Evolutionary conservation across 2,113 vertebrate genomes (phyloP), one percentile per base, ranked within the genome.

Genomic region (Sinocyclocheilus grahami): DNA sequence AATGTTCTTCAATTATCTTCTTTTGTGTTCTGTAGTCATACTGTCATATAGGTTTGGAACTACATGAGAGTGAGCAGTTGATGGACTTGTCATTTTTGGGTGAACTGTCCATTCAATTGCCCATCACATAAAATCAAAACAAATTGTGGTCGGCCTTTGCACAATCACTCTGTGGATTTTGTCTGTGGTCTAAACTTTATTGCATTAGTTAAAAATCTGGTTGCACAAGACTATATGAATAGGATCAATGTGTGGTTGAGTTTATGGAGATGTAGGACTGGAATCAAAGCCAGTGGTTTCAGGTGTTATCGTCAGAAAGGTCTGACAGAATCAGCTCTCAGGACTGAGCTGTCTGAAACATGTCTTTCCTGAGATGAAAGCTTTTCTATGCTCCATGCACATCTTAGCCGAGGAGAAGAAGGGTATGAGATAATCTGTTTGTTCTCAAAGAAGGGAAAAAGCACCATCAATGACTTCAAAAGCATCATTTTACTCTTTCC

Each of bases 381-480:
- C 16, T 83, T 46, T 53, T 53, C 63, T 71, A 7, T 71, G 51
- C 18, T 83, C 27, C 16, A 71, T 53, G 55, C 18, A 71, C 24
- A 83, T 71, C 48, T 83, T 65, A 55, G 46, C 24, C 65, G 53
- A 71, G 20, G 18, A 55, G 81, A 71, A 11, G 65, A 33, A 11
- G 27, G 14, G 63, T 53, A 33, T 78, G 51, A 78, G 51, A 78
- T 58, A 84, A 74, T 58, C 53, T 76, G 83, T 69, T 82, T 83
- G 71, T 39, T 77, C 60, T 82, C 39, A 37, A 82, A 53, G 27
- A 82, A 48, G 46, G n/a, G 48, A 60, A 75, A 82, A 82, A 62
- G 85, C 16, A 27, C 60, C 78, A 78, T 60, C 24, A 72, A 46
- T 48, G 79, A 63, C 37, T 60, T 81, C 30, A 82, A 84, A 82